Conservation (phyloP, 2,797 vertebrate genomes). For the Sebastiscus tertius region DNA sequence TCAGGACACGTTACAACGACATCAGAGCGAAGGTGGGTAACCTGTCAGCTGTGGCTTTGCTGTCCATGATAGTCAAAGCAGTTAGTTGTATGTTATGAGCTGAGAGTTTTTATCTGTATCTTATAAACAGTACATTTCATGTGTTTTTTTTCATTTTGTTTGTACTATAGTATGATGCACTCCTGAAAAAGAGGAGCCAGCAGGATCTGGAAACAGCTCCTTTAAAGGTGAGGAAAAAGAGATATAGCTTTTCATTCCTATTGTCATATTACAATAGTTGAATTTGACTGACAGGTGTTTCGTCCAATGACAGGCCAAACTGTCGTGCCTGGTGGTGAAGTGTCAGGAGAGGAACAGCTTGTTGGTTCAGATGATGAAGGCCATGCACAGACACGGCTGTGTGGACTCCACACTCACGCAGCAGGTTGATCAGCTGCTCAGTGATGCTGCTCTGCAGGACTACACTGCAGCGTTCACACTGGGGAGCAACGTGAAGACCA, state of each 20-base stretch:
- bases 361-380: slow-evolving; percentile 74
- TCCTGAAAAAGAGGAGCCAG: slow-evolving; percentile 76
- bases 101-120: background rate
- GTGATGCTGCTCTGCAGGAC: slow-evolving; percentile 78
- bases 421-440: slow-evolving; percentile 74
- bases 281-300: slow-evolving; percentile 30
- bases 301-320: slow-evolving; percentile 80
- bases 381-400: slow-evolving; percentile 66
- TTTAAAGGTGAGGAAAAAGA: slow-evolving; percentile 82
- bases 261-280: background rate
- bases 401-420: slow-evolving; percentile 62
- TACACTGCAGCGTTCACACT: slow-evolving; percentile 73
- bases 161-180: slow-evolving; percentile 76
- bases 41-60: background rate
- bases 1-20: slow-evolving; percentile 69
- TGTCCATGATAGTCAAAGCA: background rate
- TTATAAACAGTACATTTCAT: background rate
- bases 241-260: background rate
- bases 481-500: background rate
- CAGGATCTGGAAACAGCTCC: slow-evolving; percentile 71
- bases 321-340: slow-evolving; percentile 86
- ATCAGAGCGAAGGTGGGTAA: slow-evolving; percentile 72
- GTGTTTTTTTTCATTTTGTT: slow-evolving; percentile 12
- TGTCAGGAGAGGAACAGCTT: slow-evolving; percentile 86
- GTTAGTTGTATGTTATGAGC: background rate